Evolutionary conservation across 2,888 invertebrate genomes (phyloP).

Genomic region (Buathra laborator): DNA sequence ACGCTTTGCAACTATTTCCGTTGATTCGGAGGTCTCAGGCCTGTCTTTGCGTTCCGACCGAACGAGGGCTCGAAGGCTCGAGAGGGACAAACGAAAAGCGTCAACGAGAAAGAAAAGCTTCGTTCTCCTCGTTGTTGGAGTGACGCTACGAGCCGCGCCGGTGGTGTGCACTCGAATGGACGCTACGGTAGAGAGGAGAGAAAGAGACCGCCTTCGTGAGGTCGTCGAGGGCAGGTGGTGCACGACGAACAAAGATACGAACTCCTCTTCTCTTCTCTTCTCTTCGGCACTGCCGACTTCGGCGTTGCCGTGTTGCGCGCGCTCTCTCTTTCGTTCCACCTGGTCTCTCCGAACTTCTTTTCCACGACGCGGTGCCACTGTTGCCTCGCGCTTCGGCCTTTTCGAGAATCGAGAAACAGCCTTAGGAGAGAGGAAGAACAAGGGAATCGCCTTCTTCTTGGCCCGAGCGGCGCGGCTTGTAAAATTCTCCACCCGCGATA

Average conservation of each 20-base stretch:
- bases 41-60: too few relatives aligned
- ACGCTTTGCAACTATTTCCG: too few relatives aligned
- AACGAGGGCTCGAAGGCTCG: background rate
- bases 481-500: constrained; percentile 30
- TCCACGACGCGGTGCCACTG: background rate
- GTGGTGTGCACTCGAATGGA: constrained; percentile 8
- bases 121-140: constrained; percentile 9
- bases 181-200: background rate
- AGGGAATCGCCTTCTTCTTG: constrained; percentile 2
- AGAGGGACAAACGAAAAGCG: background rate
- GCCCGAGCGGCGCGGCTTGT: constrained; percentile 9
- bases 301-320: background rate
- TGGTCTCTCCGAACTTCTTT: constrained; percentile 39
- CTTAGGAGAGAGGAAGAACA: constrained; percentile 22
- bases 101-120: constrained; percentile 10
- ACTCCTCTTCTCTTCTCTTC: constrained; percentile 26
- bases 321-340: constrained; percentile 49
- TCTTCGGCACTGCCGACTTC: background rate
- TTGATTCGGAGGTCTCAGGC: too few relatives aligned
- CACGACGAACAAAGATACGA: constrained; percentile 31
- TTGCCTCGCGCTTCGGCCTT: constrained; percentile 41
- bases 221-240: constrained; percentile 67
- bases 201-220: constrained; percentile 36
- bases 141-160: background rate
- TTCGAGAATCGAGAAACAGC: constrained; percentile 52